A percentile compares a stretch with the other conserved stretches of the same genome.
Evolutionary conservation across 1,140 invertebrate species (phyloP).

Genomic region (Cyclina sinensis): DNA sequence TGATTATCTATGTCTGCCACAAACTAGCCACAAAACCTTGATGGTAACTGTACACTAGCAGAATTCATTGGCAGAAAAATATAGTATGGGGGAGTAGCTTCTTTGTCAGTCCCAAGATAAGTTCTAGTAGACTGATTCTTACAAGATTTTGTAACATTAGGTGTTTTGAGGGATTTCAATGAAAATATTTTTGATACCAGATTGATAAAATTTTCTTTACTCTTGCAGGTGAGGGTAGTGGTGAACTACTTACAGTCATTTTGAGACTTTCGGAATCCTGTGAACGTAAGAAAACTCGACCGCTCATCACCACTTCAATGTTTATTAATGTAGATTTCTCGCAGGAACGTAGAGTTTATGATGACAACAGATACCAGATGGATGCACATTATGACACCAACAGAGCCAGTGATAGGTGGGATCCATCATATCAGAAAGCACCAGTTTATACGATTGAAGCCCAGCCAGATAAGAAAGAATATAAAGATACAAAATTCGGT

Average conservation of each 20-base stretch:
- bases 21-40: too few relatives aligned
- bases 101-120: too few relatives aligned
- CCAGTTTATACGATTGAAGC: constrained; percentile 64
- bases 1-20: too few relatives aligned
- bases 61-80: too few relatives aligned
- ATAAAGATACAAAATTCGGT: constrained; percentile 45
- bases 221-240: constrained; percentile 94
- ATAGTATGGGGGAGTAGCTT: too few relatives aligned
- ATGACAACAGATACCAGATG: constrained; percentile 83
- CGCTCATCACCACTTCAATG: constrained; percentile 93
- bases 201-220: too few relatives aligned
- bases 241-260: constrained; percentile 91
- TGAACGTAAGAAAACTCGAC: constrained; percentile 88
- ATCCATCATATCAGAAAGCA: constrained; percentile 69
- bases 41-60: too few relatives aligned
- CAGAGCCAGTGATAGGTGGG: constrained; percentile 78
- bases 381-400: constrained; percentile 82
- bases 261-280: constrained; percentile 88
- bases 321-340: constrained; percentile 95
- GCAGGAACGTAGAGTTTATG: constrained; percentile 89
- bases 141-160: too few relatives aligned
- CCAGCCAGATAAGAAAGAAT: constrained; percentile 32
- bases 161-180: too few relatives aligned
- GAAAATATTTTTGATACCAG: too few relatives aligned
- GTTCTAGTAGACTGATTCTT: too few relatives aligned